Evolutionary conservation across 2,888 invertebrate genomes (phyloP).

Genomic region (Acrobasis repandana): DNA sequence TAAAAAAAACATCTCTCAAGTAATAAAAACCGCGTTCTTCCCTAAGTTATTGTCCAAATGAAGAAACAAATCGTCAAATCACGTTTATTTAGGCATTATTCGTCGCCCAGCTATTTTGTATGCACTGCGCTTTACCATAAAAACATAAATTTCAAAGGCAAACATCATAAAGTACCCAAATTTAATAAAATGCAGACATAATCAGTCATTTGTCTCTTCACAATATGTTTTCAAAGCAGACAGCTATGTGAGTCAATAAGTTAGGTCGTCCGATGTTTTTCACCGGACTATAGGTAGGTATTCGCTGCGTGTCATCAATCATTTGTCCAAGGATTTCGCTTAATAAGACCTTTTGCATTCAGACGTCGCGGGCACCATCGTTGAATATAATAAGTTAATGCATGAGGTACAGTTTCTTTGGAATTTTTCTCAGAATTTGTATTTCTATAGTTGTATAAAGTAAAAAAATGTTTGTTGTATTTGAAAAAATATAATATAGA

Average conservation of each 20-base stretch:
- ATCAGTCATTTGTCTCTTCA: conserved; percentile 46
- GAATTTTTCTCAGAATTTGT: not conserved
- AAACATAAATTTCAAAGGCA: conserved; percentile 28
- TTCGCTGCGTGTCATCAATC: conserved; percentile 46
- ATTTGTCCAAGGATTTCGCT: conserved; percentile 43
- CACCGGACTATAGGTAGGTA: conserved; percentile 28
- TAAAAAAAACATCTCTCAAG: conserved; percentile 2
- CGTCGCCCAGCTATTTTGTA: conserved; percentile 10
- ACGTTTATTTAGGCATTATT: conserved; percentile 7
- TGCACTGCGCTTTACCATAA: conserved; percentile 17
- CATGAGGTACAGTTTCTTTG: conserved; percentile 15
- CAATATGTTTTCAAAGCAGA: conserved; percentile 37
- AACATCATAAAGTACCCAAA: conserved; percentile 30
- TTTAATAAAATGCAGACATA: conserved; percentile 35
- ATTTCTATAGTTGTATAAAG: too few relatives aligned
- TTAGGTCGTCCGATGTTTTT: conserved; percentile 24
- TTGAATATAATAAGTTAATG: conserved; percentile 22
- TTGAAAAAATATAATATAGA: too few relatives aligned
- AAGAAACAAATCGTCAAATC: conserved; percentile 14
- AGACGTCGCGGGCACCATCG: conserved; percentile 27
- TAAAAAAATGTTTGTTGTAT: too few relatives aligned
- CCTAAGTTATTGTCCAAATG: conserved; percentile 13
- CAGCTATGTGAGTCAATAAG: conserved; percentile 35
- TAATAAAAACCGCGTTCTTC: conserved; percentile 13
- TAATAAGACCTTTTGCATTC: conserved; percentile 58